Evolutionary conservation across 2,797 vertebrate genomes (phyloP), one percentile per base, ranked within the genome.

Genomic region (Rhincodon typus): DNA sequence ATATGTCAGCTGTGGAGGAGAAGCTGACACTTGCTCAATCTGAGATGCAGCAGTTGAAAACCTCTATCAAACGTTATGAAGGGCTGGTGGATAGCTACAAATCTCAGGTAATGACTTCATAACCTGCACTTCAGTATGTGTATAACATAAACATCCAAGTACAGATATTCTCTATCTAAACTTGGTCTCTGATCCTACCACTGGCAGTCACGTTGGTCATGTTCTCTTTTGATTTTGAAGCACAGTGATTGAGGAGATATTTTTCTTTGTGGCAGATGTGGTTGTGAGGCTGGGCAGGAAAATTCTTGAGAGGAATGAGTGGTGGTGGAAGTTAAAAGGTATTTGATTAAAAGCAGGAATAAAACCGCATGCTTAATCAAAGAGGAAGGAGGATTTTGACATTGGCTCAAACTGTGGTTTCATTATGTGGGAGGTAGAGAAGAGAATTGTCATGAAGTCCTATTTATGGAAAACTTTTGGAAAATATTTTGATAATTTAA

Each of bases 11-110:
- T 0, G 97, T 98, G 97, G 98, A 99, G 96, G 98, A 99, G 96
- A 98, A 98, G 96, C 96, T 99, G 96, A 97, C 97, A 13, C 96
- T 98, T 96, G 98, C 98, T 0, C 98, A 98, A 66, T 96, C 97
- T 4, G 99, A 99, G 96, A 97, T 99, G 62, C 98, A 98, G 96
- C 98, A 99, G 96, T 98, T 99, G 96, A 98, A 98, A 97, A 97
- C 96, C 6, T 98, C 99, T 4, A 96, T 98, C 96, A 98, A 97
- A 96, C 98, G 98, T 96, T 99, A 99, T 0, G 98, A 99, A 96
- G 98, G 96, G 12, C 97, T 99, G 96, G 97, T 99, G 96, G 98
- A 99, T 96, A 98, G 97, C 96, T 99, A 98, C 96, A 99, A 98
- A 96, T 97, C 97, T 96, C 98, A 99, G 98, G 99, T 98, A 94